Evolutionary conservation across 2,888 invertebrate genomes (phyloP), one percentile per base, ranked within the genome.

Genomic region (Tenthredo mesomela): DNA sequence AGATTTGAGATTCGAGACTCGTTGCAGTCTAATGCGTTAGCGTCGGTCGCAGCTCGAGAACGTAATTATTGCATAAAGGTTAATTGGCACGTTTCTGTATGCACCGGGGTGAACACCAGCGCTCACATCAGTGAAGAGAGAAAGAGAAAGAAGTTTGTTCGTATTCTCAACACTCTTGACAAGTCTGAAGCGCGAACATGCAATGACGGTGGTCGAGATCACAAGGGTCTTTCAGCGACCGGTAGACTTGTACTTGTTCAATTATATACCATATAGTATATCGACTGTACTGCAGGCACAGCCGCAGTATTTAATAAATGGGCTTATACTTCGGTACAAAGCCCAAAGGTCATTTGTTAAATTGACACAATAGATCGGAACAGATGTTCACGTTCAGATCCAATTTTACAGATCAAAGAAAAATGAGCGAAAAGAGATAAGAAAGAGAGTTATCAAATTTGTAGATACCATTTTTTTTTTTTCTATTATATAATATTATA

Each of bases 21-120:
- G 33, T 21, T 15, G 40, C 9, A 43, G 43, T 37, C 43, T 43
- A 70, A 70, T 33, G 43, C 40, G 21, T n/a, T 18, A 40, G 71
- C 71, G n/a, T n/a, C n/a, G n/a, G 71, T 29, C 40, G 43, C 71
- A n/a, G n/a, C 25, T 43, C 21, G 12, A 73, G 71, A 73, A 77
- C 33, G 80, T 61, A 80, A 80, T 80, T 80, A 80, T 80, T 80
- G 40, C 58, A 40, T 40, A 80, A 80, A 80, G 80, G 80, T 80
- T 80, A 80, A 80, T 80, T 61, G 80, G 58, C 80, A 40, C 37
- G n/a, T 33, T 29, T 25, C 25, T 61, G 61, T 25, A 61, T 61
- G 61, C 61, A 61, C 33, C 25, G 25, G 61, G 61, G 12, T 25
- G 25, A 61, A 61, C 61, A n/a, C n/a, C n/a, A n/a, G 25, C 61